A percentile compares a stretch with the other conserved stretches of the same genome.
phyloP scores from a whole-genome alignment of 2,888 invertebrate species.

The Andrena chrysosceles region DNA sequence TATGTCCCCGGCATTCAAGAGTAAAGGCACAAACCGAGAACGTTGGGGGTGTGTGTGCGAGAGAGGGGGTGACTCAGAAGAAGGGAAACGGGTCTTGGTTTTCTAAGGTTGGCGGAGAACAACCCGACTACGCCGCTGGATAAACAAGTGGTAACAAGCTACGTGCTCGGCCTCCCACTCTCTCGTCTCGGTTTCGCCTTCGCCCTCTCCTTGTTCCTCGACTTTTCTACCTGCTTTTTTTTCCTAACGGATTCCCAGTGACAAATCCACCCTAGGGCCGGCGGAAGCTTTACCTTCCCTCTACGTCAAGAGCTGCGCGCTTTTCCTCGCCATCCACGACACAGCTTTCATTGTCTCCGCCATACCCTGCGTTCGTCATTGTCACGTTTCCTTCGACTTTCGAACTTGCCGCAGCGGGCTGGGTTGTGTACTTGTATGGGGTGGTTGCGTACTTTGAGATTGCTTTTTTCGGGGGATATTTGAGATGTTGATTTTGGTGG shows the following conservation, averaged over 20 bases:
- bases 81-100: slow-evolving; percentile 55
- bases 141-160: slow-evolving; percentile 82
- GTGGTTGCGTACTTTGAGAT: too few relatives aligned
- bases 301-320: background rate
- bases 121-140: slow-evolving; percentile 74
- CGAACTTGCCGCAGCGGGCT: too few relatives aligned
- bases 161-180: slow-evolving; percentile 75
- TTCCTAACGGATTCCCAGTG: slow-evolving; percentile 49
- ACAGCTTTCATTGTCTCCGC: slow-evolving; percentile 8
- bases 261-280: slow-evolving; percentile 69
- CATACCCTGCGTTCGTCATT: background rate
- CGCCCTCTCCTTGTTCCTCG: slow-evolving; percentile 9
- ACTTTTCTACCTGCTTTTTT: slow-evolving; percentile 28
- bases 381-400: background rate
- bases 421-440: too few relatives aligned
- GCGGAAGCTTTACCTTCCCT: slow-evolving; percentile 29
- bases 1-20: slow-evolving; percentile 75
- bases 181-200: slow-evolving; percentile 58
- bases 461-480: too few relatives aligned
- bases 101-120: slow-evolving; percentile 72
- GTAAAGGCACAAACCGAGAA: slow-evolving; percentile 62
- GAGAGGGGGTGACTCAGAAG: background rate
- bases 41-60: background rate
- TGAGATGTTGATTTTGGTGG: too few relatives aligned
- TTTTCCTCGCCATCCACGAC: slow-evolving; percentile 6